Base-by-base conservation (phyloP, 2,797 vertebrate species). In the Amphiprion clarkii region DNA sequence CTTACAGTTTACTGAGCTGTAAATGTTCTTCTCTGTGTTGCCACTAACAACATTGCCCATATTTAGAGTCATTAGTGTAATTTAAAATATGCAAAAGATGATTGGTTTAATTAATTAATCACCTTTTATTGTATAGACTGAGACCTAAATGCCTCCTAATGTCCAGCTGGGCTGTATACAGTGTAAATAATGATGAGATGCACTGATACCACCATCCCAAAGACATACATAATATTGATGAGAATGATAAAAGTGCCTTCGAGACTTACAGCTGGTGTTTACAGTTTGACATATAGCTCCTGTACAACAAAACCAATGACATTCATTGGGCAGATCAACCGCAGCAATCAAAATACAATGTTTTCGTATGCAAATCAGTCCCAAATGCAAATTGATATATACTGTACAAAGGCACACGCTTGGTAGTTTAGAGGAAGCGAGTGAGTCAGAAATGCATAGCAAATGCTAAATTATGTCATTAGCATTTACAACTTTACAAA, bases 381-480 rank as follows among this genome's bases (percentile, higher is more conserved):
- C 27, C 6, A 57, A 10, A 70, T 70, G 55, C 42, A 68, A 75
- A 55, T 64, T 36, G 53, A 27, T 57, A 4, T 14, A 46, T 57
- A 36, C 33, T 36, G 33, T 36, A 57, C 31, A 78, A 31, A 57
- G 10, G 67, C n/a, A 62, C 6, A 56, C 48, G 33, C 57, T 48
- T 62, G 27, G 42, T 69, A 51, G 4, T 71, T 17, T 27, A 3
- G 23, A 54, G 25, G 40, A 67, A 46, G 23, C 19, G 44, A 65
- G 73, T 57, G 40, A 59, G 6, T 67, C 27, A 56, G 27, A 74
- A 71, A 68, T 52, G 16, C 52, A 67, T 29, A 71, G 55, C 44
- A 74, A 71, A 81, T 79, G 57, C 54, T 71, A 67, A 79, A 79
- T 64, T 21, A 71, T 62, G 23, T 78, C 60, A 84, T 89, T 79